phyloP scores from a whole-genome alignment of 2,888 invertebrate species.

The Stenolophus ochropezus region DNA sequence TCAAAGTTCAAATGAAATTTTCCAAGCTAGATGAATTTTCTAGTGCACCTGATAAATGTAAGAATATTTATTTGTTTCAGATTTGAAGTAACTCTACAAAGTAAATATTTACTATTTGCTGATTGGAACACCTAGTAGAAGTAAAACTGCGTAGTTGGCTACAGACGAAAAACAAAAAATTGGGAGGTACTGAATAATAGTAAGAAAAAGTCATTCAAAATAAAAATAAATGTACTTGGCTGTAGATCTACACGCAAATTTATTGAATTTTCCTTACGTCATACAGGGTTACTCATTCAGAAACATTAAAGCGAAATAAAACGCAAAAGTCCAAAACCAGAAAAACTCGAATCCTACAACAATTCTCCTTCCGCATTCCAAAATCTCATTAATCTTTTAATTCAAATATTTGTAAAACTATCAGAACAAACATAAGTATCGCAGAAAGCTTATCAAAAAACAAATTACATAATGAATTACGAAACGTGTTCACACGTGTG shows the following conservation, averaged over 20 bases:
- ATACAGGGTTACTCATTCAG: constrained; percentile 23
- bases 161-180: not conserved
- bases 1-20: not conserved
- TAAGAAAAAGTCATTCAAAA: constrained; percentile 14
- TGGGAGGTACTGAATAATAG: constrained; percentile 29
- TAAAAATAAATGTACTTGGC: constrained; percentile 32
- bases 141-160: constrained; percentile 8
- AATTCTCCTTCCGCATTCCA: constrained; percentile 35
- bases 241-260: constrained; percentile 31
- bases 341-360: not conserved
- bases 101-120: constrained; percentile 9
- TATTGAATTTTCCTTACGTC: constrained; percentile 26
- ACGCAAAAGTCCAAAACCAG: constrained; percentile 2
- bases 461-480: constrained; percentile 15
- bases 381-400: not conserved
- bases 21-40: not conserved
- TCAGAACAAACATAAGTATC: constrained; percentile 12
- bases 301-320: constrained; percentile 5
- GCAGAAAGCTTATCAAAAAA: constrained; percentile 17
- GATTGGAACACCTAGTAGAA: not conserved
- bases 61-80: not conserved
- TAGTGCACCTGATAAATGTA: not conserved
- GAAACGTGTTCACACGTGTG: not conserved
- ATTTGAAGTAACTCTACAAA: not conserved
- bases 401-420: constrained; percentile 28